Evolutionary conservation across 2,797 vertebrate genomes (phyloP), one percentile per base, ranked within the genome.

Genomic region (Onychomys arenicola): DNA sequence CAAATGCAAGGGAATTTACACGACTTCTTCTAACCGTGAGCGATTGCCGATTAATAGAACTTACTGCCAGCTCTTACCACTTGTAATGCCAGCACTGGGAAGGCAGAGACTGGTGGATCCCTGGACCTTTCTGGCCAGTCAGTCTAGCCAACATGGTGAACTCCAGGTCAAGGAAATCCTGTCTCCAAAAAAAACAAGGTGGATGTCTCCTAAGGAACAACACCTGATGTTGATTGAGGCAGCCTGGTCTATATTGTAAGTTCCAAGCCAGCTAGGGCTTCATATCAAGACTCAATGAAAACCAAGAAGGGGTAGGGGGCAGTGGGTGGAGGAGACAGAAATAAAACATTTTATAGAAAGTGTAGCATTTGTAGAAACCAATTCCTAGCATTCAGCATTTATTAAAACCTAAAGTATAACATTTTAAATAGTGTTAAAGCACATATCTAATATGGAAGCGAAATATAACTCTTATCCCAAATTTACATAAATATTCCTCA

Each of bases 401-500:
- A 81, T 71, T 94, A 89, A 80, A 95, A 91, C 23, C n/a, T 89
- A 25, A 86, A 91, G 76, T 4, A 93, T 32, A 86, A 81, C 25
- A 81, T 77, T 43, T 89, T 87, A 92, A 80, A 75, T 89, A 88
- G 83, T 37, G 27, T 46, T 69, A 77, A n/a, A 89, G 85, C 71
- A 27, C 37, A 46, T 91, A 76, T 67, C n/a, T 95, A 76, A 67
- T 80, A 93, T 29, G 21, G 57, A 89, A 95, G 63, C 27, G 85
- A 94, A 94, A 34, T 43, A 59, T 61, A 55, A 55, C 29, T 52
- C 37, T 69, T n/a, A 0, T 1, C 34, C 29, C 25, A n/a, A 82
- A 92, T 78, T 89, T 40, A 94, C 34, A 83, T 3, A 90, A 97
- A 96, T 27, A 63, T 2, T 69, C 29, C 21, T 95, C 21, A 93